Evolutionary conservation across 2,888 invertebrate genomes (phyloP).

Genomic region (Bimastos eiseni): DNA sequence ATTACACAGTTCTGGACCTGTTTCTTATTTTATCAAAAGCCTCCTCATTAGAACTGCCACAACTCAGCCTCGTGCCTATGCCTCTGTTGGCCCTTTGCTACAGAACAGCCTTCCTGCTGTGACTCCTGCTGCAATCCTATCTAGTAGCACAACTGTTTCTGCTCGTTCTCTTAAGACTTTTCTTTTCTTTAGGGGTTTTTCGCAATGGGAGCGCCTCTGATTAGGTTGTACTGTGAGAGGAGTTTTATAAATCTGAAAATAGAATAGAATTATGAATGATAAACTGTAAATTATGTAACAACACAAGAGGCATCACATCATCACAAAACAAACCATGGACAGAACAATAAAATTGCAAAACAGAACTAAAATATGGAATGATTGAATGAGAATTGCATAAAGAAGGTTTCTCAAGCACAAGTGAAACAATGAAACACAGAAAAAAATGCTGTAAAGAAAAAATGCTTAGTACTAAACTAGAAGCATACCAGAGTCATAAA

Average conservation of each 20-base stretch:
- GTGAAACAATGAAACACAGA: neutral
- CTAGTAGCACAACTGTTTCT: too few species aligned
- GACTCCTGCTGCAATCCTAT: too few species aligned
- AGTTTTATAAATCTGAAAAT: too few species aligned
- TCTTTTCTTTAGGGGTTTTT: too few species aligned
- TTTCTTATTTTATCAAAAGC: neutral
- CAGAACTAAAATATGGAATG: neutral
- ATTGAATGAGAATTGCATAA: neutral
- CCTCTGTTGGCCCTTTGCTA: too few species aligned
- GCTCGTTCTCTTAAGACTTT: too few species aligned
- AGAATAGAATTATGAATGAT: neutral
- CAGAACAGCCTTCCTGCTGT: too few species aligned
- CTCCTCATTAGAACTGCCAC: neutral
- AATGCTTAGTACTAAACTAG: neutral
- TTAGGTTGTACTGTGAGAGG: too few species aligned
- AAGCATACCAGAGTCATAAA: slow-evolving; percentile 34
- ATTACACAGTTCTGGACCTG: neutral
- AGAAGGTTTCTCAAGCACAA: neutral
- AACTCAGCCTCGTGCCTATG: too few species aligned
- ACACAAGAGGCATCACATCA: neutral
- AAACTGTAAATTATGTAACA: neutral
- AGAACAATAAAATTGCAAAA: neutral
- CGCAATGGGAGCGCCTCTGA: too few species aligned
- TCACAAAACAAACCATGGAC: neutral
- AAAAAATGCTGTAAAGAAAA: neutral